Conservation (phyloP, 2,797 vertebrate genomes). For the Onychomys torridus region DNA sequence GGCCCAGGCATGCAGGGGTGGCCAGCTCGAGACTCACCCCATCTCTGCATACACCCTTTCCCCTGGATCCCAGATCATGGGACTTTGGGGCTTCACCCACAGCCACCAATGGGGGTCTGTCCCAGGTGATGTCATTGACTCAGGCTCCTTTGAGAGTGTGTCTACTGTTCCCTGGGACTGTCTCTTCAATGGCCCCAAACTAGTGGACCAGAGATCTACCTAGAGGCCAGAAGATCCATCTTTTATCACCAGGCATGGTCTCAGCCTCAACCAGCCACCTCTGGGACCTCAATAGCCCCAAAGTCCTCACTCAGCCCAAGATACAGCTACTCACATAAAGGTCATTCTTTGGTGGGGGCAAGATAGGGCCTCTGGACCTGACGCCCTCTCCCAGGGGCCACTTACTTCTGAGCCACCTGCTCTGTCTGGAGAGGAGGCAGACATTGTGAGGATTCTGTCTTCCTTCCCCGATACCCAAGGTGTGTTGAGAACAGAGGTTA, state of each 20-base stretch:
- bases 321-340: background rate
- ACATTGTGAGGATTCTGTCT: background rate
- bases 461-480: constrained; percentile 55
- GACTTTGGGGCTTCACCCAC: background rate
- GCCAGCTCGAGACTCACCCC: background rate
- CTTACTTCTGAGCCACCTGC: background rate
- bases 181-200: background rate
- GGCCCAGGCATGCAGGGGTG: background rate
- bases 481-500: constrained; percentile 2
- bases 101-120: background rate
- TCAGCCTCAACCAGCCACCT: background rate
- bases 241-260: background rate
- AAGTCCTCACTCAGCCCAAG: background rate
- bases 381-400: accelerated
- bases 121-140: background rate
- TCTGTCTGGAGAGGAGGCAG: background rate
- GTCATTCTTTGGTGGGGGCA: background rate
- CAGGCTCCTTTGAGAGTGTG: background rate
- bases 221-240: background rate
- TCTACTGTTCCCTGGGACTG: background rate
- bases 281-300: background rate
- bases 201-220: background rate
- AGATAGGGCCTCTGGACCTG: background rate
- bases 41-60: background rate
- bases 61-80: too few relatives aligned